Evolutionary conservation across 1,140 invertebrate species (phyloP).

Genomic region (Bombus vancouverensis): DNA sequence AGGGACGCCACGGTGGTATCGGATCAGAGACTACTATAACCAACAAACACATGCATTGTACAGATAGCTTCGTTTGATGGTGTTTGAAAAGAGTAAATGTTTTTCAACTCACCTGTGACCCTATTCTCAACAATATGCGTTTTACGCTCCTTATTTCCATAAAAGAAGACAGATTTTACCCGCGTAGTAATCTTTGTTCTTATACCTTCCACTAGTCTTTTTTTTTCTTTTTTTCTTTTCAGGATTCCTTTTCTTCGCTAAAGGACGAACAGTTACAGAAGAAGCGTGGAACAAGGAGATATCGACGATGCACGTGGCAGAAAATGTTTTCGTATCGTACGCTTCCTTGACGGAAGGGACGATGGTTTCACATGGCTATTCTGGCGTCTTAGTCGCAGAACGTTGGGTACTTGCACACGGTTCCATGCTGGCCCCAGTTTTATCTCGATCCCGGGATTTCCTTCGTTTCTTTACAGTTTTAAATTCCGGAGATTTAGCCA

Average conservation of each 20-base stretch:
- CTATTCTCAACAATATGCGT: neutral
- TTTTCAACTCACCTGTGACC: neutral
- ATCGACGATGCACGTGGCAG: conserved; percentile 46
- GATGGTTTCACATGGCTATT: conserved; percentile 64
- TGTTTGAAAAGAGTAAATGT: neutral
- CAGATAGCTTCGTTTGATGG: neutral
- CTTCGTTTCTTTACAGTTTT: conserved; percentile 36
- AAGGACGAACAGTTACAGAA: neutral
- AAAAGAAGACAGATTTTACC: neutral
- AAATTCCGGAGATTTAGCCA: conserved; percentile 56
- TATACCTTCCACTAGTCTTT: too few relatives aligned
- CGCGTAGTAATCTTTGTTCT: neutral
- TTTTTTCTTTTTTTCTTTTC: neutral
- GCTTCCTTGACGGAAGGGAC: conserved; percentile 12
- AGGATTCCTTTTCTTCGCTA: neutral
- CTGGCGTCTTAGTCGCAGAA: conserved; percentile 82
- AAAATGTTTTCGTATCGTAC: conserved; percentile 68
- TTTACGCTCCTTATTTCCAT: neutral
- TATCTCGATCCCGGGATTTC: neutral
- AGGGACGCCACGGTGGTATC: neutral
- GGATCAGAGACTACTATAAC: neutral
- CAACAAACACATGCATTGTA: neutral
- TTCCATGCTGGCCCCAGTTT: conserved; percentile 78
- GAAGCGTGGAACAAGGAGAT: neutral
- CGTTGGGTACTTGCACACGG: conserved; percentile 84